Evolutionary conservation across 2,113 vertebrate genomes (phyloP).

Genomic region (Colius striatus): DNA sequence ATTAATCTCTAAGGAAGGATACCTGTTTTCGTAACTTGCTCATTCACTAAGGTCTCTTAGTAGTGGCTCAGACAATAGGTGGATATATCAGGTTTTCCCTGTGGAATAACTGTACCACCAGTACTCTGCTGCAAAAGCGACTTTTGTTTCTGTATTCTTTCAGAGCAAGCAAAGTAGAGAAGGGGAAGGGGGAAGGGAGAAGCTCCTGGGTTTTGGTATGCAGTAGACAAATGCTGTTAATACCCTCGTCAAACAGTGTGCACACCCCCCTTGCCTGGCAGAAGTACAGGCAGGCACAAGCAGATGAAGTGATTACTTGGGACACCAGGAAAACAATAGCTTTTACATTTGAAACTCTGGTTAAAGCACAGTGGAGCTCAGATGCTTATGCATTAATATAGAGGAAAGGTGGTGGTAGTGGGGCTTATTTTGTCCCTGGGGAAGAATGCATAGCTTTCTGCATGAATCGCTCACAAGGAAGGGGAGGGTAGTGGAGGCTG

Average conservation of each 20-base stretch:
- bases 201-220: neutral
- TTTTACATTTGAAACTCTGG: neutral
- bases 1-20: conserved; percentile 59
- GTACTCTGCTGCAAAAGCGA: neutral
- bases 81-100: conserved; percentile 63
- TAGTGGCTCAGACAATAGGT: conserved; percentile 55
- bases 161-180: neutral
- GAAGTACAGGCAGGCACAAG: neutral
- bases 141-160: conserved; percentile 55
- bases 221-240: neutral
- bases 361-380: neutral
- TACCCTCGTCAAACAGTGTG: neutral
- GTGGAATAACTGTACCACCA: conserved; percentile 8
- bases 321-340: neutral
- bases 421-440: neutral
- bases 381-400: neutral
- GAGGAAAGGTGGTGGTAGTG: neutral
- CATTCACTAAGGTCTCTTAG: conserved; percentile 9
- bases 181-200: neutral
- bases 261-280: neutral
- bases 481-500: neutral
- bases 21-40: conserved; percentile 63
- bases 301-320: conserved; percentile 1
- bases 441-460: neutral
- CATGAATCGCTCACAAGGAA: neutral